Base-by-base conservation (phyloP, 2,113 vertebrate species). In the Hemibagrus wyckioides region DNA sequence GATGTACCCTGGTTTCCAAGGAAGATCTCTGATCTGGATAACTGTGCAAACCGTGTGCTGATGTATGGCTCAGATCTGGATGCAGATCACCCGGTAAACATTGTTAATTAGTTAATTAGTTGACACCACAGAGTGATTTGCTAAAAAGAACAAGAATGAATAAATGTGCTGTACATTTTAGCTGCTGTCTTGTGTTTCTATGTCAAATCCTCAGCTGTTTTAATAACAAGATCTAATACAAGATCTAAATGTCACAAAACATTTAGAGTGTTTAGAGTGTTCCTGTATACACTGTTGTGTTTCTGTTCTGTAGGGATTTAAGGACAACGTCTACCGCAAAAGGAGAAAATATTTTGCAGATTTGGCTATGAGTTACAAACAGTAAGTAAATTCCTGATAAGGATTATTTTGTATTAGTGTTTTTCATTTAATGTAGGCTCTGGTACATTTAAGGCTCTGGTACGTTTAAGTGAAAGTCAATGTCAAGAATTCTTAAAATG, bases 271-370 rank as follows among this genome's bases (percentile, higher is more conserved):
- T 6, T 36, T 4, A 84, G 13, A 82, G 3, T 65, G 21, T 87
- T n/a, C 2, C 61, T 86, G 30, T n/a, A 19, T n/a, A 84, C 21
- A 75, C 23, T 67, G 0, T 83, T 33, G 59, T 0, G 77, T 0
- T 84, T 56, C 52, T 83, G 82, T 85, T 77, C 36, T 17, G 87
- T 82, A 99, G 98, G 98, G 98, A 89, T 99, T 99, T 94, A 99
- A 99, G 93, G 98, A 99, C 93, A 99, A 99, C 1, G 97, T 98
- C 81, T 99, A 99, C 89, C 96, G 98, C 52, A 97, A 97, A 93
- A 97, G 98, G 86, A 93, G 98, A 65, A 99, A 99, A 93, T 97
- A 99, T 91, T 99, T 99, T 95, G 97, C 98, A 89, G 98, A 99
- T 90, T 91, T 99, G 91, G 98, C 98, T 77, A 97, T 98, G 96